Evolutionary conservation across 2,888 invertebrate species (phyloP).

Genomic region (Callinectes sapidus): DNA sequence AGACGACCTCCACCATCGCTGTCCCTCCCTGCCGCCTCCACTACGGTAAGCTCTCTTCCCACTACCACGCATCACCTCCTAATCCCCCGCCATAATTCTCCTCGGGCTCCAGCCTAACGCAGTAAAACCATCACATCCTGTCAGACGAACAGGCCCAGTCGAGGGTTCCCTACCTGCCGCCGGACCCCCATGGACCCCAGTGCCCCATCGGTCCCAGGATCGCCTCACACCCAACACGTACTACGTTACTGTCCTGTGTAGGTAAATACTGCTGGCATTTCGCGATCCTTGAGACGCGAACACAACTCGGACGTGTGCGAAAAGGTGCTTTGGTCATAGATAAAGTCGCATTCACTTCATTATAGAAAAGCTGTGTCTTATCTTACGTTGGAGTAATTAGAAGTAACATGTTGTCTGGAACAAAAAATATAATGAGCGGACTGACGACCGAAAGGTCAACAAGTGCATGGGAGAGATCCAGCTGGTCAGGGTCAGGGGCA

Average conservation of each 20-base stretch:
- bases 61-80: neutral
- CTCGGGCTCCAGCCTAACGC: constrained; percentile 15
- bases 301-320: neutral
- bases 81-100: constrained; percentile 8
- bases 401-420: neutral
- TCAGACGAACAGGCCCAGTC: neutral
- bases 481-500: neutral
- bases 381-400: neutral
- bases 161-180: constrained; percentile 7
- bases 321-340: neutral
- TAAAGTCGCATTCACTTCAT: neutral
- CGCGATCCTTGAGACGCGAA: neutral
- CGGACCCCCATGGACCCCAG: neutral
- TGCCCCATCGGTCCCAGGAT: neutral
- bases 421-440: neutral
- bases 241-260: neutral
- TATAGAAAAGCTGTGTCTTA: neutral
- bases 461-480: neutral
- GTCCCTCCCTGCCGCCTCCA: neutral
- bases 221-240: neutral
- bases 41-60: neutral
- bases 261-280: neutral
- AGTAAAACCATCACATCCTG: constrained; percentile 35
- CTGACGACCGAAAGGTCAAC: neutral
- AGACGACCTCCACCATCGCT: neutral